Evolutionary conservation across 2,797 vertebrate species (phyloP), one percentile per base, ranked within the genome.

Genomic region (Sebastes melanostomus): DNA sequence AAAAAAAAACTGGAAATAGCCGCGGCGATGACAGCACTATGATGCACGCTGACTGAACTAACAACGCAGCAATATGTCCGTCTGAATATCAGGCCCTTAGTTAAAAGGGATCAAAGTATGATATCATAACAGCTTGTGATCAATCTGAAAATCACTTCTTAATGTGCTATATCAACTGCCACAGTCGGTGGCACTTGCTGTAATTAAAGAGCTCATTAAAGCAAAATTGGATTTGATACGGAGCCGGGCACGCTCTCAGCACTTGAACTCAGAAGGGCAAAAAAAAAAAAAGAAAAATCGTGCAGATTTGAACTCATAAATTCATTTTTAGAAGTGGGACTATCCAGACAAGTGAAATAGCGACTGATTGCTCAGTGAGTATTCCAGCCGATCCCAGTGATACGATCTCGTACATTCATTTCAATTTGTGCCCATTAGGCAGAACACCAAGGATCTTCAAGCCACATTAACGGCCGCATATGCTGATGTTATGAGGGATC

Each of bases 351-450:
- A 75, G 61, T 75, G 46, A 76, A 75, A 78, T 68, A 79, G 55
- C 36, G 0, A 76, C 78, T 82, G 77, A 79, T 82, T 84, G 72
- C 78, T 77, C 62, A 77, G 80, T 84, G 88, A 76, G 81, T 82
- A 85, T 88, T 87, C 79, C 71, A 78, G 61, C 30, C n/a, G 20
- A 88, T 89, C 74, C 67, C 60, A 83, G 65, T 78, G 85, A 90
- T 88, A 83, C 66, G 73, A 90, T 89, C 75, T 84, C 80, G 66
- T 84, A 81, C 82, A 91, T 93, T 91, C 72, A 86, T 92, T 89
- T 91, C 84, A 92, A 90, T 94, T 91, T 91, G 88, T 73, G 88
- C 76, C 80, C 80, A 93, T 92, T 93, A 93, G 75, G 77, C 84
- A 82, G 85, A 89, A 90, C 88, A 92, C 86, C 84, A 73, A 93